phyloP scores from a whole-genome alignment of 2,888 invertebrate species.

The Erynnis tages region DNA sequence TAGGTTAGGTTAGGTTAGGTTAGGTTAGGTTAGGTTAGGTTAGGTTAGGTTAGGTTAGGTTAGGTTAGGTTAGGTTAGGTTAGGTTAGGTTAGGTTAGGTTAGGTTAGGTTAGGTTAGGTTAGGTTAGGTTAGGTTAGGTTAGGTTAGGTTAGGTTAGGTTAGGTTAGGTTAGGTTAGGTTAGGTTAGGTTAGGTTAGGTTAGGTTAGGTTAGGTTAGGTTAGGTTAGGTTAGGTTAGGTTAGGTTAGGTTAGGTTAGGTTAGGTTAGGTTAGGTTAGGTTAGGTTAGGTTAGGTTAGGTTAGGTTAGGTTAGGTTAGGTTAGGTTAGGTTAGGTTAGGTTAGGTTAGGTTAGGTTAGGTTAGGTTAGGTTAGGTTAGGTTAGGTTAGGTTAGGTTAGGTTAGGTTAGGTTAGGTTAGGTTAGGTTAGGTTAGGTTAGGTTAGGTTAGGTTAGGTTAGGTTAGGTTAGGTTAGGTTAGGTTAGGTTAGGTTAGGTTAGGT shows the following conservation, averaged over 20 bases:
- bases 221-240: slow-evolving; percentile 26
- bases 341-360: slow-evolving; percentile 35
- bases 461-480: slow-evolving; percentile 31
- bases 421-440: slow-evolving; percentile 30
- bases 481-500: slow-evolving; percentile 26
- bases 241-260: slow-evolving; percentile 28
- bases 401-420: slow-evolving; percentile 32
- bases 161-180: slow-evolving; percentile 23
- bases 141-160: slow-evolving; percentile 23
- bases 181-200: slow-evolving; percentile 17
- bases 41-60: slow-evolving; percentile 23
- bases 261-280: slow-evolving; percentile 26
- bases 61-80: slow-evolving; percentile 24
- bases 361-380: slow-evolving; percentile 34
- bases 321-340: slow-evolving; percentile 30
- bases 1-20: slow-evolving; percentile 36
- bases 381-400: slow-evolving; percentile 36
- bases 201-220: slow-evolving; percentile 8
- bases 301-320: slow-evolving; percentile 26
- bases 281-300: slow-evolving; percentile 29
- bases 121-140: slow-evolving; percentile 25
- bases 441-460: slow-evolving; percentile 25
- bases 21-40: slow-evolving; percentile 16
- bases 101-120: slow-evolving; percentile 24
- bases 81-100: slow-evolving; percentile 22